Evolutionary conservation across 2,888 invertebrate species (phyloP).

Genomic region (Drosophila colorata): DNA sequence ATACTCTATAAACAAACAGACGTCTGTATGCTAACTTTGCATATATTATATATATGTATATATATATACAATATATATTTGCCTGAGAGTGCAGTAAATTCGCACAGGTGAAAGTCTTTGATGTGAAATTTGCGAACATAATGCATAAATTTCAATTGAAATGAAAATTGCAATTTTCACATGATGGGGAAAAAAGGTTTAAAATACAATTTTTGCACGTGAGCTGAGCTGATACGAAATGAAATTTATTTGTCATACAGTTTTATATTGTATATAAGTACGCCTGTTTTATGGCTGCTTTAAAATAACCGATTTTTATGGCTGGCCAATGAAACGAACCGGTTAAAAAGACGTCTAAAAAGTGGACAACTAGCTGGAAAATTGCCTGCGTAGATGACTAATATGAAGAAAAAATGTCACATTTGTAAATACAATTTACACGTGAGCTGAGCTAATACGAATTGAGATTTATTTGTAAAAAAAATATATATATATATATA

Average conservation of each 20-base stretch:
- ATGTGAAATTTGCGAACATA: slow-evolving; percentile 13
- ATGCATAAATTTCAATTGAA: slow-evolving; percentile 50
- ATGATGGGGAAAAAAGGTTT: slow-evolving; percentile 29
- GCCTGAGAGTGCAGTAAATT: slow-evolving; percentile 32
- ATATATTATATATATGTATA: too few species aligned
- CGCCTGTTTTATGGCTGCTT: slow-evolving; percentile 4
- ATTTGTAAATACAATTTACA: slow-evolving; percentile 2
- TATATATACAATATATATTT: too few species aligned
- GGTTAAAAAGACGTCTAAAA: slow-evolving; percentile 3
- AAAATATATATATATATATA: background rate
- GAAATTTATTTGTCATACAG: slow-evolving; percentile 12
- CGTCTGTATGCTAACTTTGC: slow-evolving; percentile 17
- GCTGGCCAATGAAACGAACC: slow-evolving; percentile 25
- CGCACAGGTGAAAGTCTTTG: slow-evolving; percentile 54
- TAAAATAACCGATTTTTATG: slow-evolving; percentile 14
- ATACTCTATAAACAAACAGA: slow-evolving; percentile 8
- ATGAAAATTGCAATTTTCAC: slow-evolving; percentile 36
- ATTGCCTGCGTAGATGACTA: too few species aligned
- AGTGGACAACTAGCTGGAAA: too few species aligned
- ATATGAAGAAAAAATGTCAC: too few species aligned
- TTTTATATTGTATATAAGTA: background rate
- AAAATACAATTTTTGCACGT: slow-evolving; percentile 12
- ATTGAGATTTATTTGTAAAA: slow-evolving; percentile 8
- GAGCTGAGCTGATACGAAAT: slow-evolving; percentile 15
- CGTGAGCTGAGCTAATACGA: slow-evolving; percentile 19